Conservation (phyloP, 2,113 vertebrate species). For the Pongo pygmaeus region DNA sequence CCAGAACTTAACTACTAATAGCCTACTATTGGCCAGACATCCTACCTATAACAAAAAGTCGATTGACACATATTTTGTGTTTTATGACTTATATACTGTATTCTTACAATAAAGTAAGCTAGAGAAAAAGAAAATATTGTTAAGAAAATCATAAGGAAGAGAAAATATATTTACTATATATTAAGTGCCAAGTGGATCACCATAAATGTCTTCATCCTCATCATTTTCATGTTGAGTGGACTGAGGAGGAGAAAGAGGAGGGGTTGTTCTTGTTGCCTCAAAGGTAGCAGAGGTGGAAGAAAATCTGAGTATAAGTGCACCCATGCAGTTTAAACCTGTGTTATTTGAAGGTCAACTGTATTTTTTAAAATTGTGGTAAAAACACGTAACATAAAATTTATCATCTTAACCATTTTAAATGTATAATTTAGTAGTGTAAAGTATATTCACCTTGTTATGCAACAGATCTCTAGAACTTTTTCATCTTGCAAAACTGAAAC, state of each 20-base stretch:
- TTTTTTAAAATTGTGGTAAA: not conserved
- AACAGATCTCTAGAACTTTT: not conserved
- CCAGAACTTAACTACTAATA: not conserved
- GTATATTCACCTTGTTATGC: not conserved
- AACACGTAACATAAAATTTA: not conserved
- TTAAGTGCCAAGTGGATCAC: not conserved
- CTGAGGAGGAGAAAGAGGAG: not conserved
- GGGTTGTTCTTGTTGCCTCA: not conserved
- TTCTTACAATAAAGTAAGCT: not conserved
- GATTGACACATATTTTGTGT: not conserved
- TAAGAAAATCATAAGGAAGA: not conserved
- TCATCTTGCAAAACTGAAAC: not conserved
- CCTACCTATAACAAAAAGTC: not conserved
- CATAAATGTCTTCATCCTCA: not conserved
- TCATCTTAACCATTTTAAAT: not conserved
- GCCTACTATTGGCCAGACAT: not conserved
- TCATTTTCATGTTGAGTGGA: not conserved
- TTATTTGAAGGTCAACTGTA: not conserved
- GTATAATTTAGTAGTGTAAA: not conserved
- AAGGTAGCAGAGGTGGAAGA: not conserved
- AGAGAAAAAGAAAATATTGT: not conserved
- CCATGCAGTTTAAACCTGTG: not conserved
- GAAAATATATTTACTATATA: not conserved
- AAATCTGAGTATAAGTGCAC: not conserved
- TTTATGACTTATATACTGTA: not conserved